Conservation (phyloP, 2,797 vertebrate genomes). For the Carduelis carduelis region DNA sequence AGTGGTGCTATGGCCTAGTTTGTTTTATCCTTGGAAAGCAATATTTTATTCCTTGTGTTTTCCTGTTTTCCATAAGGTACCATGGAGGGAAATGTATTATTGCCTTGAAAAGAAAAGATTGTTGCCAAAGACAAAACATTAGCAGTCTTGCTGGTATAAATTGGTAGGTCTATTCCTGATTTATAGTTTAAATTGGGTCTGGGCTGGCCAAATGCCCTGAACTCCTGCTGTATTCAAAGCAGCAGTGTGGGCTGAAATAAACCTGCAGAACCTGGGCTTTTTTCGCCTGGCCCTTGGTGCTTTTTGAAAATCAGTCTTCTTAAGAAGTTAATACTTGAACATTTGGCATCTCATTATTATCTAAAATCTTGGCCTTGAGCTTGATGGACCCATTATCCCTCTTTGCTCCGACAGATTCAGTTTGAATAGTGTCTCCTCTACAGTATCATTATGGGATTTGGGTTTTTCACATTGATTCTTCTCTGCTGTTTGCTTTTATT, state of each 20-base stretch:
- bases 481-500: background rate
- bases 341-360: background rate
- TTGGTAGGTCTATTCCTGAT: background rate
- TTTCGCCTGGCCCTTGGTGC: background rate
- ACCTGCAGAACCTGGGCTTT: background rate
- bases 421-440: background rate
- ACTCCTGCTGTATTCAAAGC: background rate
- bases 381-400: background rate
- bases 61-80: background rate
- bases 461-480: background rate
- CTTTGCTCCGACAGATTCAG: background rate
- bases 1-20: background rate
- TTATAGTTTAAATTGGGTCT: background rate
- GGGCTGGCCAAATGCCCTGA: background rate
- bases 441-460: background rate
- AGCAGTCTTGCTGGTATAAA: background rate
- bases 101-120: background rate
- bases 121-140: background rate
- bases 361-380: background rate
- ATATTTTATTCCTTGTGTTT: background rate
- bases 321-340: background rate
- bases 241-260: accelerated
- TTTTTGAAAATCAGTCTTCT: background rate
- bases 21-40: background rate
- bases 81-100: background rate